A percentile compares a stretch with the other conserved stretches of the same genome.
Evolutionary conservation across 2,797 vertebrate genomes (phyloP).

Genomic region (Merluccius polli): DNA sequence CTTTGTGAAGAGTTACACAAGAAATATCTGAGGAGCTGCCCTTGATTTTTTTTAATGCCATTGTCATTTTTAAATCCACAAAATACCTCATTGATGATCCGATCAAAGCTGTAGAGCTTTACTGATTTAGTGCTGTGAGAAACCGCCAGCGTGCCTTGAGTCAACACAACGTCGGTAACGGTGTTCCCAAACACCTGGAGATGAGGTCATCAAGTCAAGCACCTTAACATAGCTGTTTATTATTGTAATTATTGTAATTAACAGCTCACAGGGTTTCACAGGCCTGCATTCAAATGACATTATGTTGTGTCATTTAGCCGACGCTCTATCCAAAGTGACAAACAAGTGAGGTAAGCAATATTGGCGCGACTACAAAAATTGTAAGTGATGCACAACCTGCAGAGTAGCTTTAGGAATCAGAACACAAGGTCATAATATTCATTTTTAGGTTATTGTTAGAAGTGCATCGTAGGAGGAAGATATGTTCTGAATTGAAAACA

Average conservation of each 20-base stretch:
- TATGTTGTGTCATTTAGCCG: not conserved
- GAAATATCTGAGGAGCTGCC: not conserved
- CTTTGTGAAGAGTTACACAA: not conserved
- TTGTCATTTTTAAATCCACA: not conserved
- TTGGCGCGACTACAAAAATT: not conserved
- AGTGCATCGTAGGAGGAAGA: not conserved
- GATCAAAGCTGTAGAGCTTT: conserved; percentile 89
- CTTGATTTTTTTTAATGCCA: not conserved
- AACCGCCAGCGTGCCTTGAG: conserved; percentile 87
- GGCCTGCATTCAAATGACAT: not conserved
- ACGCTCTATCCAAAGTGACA: not conserved
- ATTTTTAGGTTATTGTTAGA: not conserved
- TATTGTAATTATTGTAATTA: not conserved
- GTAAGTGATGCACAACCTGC: no score
- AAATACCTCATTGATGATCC: conserved; percentile 82
- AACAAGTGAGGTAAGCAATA: not conserved
- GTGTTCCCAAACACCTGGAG: conserved; percentile 88
- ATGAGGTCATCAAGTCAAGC: not conserved
- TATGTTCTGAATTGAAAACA: not conserved
- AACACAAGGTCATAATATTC: not conserved
- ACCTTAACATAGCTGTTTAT: not conserved
- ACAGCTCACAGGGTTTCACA: not conserved
- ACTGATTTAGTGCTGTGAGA: conserved; percentile 86
- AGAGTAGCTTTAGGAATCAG: no score
- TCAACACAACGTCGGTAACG: conserved; percentile 84